Base-by-base conservation (phyloP, 2,797 vertebrate species). In the Epinephelus coioides region DNA sequence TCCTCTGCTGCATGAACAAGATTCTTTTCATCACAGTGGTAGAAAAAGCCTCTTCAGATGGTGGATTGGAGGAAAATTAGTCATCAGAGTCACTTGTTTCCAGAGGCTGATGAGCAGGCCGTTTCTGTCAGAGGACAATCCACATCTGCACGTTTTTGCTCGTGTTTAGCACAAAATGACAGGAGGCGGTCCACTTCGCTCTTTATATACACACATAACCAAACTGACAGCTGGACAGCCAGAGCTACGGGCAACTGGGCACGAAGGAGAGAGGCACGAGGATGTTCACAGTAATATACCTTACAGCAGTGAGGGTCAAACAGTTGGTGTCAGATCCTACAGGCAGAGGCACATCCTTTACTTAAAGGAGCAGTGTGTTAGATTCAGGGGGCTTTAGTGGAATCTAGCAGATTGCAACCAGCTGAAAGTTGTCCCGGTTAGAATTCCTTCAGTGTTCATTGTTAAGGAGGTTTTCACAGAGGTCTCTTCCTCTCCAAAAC, bases 61-160 rank as follows among this genome's bases (percentile, higher is more conserved):
- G 79, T 43, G 59, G 59, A 86, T 38, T 64, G 69, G n/a, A 76
- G 65, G 56, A 54, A 85, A 81, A 69, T 86, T 75, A 66, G 86
- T 87, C 87, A 79, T 82, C 47, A 68, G 79, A 90, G 82, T 86
- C 83, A 76, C 73, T 80, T 73, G 60, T 88, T 80, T 81, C 83
- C 75, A 74, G 87, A 74, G 86, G 85, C 81, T 75, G 82, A 86
- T 79, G 81, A 86, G 73, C 73, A 83, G 76, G 65, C 57, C 10
- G 53, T 51, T 76, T 82, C 81, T 73, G 73, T 89, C 79, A 81
- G 53, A 83, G 76, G 73, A 81, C 63, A 44, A 78, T 75, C 76
- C 70, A 30, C 70, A 63, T 78, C 60, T 77, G 59, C 27, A 53
- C 40, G 46, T 73, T 82, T 84, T 49, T 73, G 34, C 63, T 73